Conservation (phyloP, 2,888 invertebrate genomes). For the Cyclophora albipunctata region DNA sequence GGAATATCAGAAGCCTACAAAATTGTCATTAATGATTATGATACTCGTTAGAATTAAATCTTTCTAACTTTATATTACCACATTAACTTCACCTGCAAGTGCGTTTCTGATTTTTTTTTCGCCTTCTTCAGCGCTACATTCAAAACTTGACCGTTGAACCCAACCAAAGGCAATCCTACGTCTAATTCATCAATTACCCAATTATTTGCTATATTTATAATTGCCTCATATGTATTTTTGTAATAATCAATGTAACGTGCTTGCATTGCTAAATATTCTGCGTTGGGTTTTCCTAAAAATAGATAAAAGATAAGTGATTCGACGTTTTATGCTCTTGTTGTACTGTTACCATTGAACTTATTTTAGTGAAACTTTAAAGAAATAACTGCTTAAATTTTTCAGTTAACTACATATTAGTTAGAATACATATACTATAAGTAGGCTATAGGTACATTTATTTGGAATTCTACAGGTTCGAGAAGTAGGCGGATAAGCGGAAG, state of each 20-base stretch:
- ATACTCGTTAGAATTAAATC: too few species aligned
- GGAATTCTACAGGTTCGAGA: too few species aligned
- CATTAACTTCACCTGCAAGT: conserved; percentile 33
- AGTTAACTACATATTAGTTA: background rate
- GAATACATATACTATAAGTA: too few species aligned
- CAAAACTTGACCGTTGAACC: conserved; percentile 49
- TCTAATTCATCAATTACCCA: conserved; percentile 56
- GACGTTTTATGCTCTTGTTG: too few species aligned
- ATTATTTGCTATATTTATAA: conserved; percentile 57
- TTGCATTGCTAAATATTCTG: conserved; percentile 47
- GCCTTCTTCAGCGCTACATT: conserved; percentile 46
- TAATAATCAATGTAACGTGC: conserved; percentile 52
- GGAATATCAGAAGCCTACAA: too few species aligned
- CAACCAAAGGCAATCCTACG: conserved; percentile 43
- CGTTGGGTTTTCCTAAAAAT: conserved; percentile 42
- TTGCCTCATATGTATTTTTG: conserved; percentile 50
- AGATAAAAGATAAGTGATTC: background rate
- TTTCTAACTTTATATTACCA: too few species aligned
- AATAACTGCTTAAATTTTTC: background rate
- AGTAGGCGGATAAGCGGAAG: too few species aligned
- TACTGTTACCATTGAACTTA: too few species aligned
- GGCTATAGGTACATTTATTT: too few species aligned
- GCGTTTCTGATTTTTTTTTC: conserved; percentile 57
- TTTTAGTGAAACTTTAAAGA: background rate
- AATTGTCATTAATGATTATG: too few species aligned